Percentiles rank a stretch among this genome's conserved stretches.
Conservation (phyloP, 2,888 invertebrate genomes). For the Cacoxenus indagator region DNA sequence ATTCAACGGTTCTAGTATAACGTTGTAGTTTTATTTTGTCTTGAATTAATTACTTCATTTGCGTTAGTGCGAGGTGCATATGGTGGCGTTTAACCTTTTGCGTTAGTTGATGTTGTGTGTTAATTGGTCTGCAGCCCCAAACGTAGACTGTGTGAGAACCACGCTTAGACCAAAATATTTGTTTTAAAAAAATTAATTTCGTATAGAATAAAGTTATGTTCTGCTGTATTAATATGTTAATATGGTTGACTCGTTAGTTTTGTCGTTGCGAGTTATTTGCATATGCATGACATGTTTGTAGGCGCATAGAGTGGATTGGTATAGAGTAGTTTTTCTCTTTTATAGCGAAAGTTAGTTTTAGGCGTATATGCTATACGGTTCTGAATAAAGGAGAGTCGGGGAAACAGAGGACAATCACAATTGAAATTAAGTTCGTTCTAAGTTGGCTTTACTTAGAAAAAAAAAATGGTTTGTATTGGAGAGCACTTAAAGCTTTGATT, state of each 20-base stretch:
- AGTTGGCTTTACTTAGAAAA: too few relatives aligned
- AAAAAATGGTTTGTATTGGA: too few relatives aligned
- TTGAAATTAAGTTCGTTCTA: too few relatives aligned
- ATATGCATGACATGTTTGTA: constrained; percentile 2
- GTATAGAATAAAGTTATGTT: background rate
- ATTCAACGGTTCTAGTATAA: background rate
- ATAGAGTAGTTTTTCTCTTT: too few relatives aligned
- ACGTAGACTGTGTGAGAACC: background rate
- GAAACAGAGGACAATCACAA: too few relatives aligned
- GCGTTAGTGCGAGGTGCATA: background rate
- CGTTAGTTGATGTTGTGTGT: constrained; percentile 16
- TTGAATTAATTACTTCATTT: constrained; percentile 68
- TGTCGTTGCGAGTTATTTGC: constrained; percentile 9
- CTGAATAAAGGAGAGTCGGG: too few relatives aligned
- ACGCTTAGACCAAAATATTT: background rate
- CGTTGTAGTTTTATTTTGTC: constrained; percentile 42
- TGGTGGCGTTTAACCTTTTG: background rate
- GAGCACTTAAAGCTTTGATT: too few relatives aligned
- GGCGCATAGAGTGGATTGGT: background rate
- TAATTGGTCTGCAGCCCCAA: constrained; percentile 4
- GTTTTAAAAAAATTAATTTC: background rate
- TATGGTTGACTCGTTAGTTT: background rate
- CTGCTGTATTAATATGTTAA: constrained; percentile 15
- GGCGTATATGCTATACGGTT: too few relatives aligned
- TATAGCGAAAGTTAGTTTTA: too few relatives aligned